Evolutionary conservation across 2,113 vertebrate species (phyloP).

Genomic region (Pteruthius melanotis): DNA sequence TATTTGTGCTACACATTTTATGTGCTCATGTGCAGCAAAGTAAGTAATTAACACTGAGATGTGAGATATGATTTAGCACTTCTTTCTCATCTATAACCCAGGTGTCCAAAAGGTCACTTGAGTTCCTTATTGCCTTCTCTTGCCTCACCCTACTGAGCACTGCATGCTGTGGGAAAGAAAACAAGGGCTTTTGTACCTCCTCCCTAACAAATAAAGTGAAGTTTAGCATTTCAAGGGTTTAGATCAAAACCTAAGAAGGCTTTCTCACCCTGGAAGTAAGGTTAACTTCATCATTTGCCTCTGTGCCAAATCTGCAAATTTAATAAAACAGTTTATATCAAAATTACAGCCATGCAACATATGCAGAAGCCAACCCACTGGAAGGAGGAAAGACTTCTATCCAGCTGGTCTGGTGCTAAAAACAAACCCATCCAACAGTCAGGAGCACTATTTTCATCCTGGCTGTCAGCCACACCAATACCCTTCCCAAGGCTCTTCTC

Average conservation of each 20-base stretch:
- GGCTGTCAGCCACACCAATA: background rate
- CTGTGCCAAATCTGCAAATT: background rate
- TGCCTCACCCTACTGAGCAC: background rate
- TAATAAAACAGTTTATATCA: background rate
- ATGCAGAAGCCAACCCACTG: background rate
- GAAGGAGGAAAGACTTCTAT: background rate
- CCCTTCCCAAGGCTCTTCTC: no score
- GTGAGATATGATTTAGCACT: background rate
- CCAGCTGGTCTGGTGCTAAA: background rate
- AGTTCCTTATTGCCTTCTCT: background rate
- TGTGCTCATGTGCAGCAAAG: background rate
- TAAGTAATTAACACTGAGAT: constrained; percentile 3
- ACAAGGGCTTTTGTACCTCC: background rate
- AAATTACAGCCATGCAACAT: background rate
- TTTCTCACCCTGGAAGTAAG: background rate
- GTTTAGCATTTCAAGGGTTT: background rate
- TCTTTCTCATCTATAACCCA: background rate
- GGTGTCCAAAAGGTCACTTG: background rate
- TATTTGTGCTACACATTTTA: background rate
- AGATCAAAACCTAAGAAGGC: background rate
- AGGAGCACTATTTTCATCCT: background rate
- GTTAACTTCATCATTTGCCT: background rate
- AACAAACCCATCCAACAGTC: background rate
- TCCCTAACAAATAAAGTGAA: background rate
- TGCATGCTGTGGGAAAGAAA: background rate